Evolutionary conservation across 2,113 vertebrate species (phyloP).

Genomic region (Epinephelus moara): DNA sequence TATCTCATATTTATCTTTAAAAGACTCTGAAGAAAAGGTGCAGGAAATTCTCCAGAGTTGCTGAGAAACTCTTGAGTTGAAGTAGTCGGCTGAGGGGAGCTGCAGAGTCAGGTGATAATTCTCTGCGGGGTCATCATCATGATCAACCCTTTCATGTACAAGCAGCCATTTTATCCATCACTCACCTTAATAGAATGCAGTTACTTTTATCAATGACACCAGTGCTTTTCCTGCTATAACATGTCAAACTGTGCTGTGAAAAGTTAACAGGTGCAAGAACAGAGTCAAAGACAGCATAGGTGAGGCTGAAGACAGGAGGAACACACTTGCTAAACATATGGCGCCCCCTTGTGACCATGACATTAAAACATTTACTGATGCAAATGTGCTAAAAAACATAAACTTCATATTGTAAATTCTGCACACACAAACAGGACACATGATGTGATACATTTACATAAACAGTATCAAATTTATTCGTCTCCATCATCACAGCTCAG

Average conservation of each 20-base stretch:
- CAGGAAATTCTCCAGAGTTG: too few relatives aligned
- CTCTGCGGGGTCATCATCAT: too few relatives aligned
- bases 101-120: too few relatives aligned
- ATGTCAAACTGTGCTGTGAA: background rate
- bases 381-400: background rate
- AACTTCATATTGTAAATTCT: background rate
- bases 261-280: background rate
- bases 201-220: background rate
- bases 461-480: slow-evolving; percentile 60
- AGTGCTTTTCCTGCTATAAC: background rate
- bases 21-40: too few relatives aligned
- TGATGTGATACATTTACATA: slow-evolving; percentile 8
- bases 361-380: background rate
- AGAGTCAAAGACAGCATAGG: background rate
- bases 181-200: background rate
- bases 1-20: too few relatives aligned
- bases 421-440: slow-evolving; percentile 12
- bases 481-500: slow-evolving; percentile 19
- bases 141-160: too few relatives aligned
- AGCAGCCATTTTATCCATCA: too few relatives aligned
- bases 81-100: too few relatives aligned
- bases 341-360: slow-evolving; percentile 25
- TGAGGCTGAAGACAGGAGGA: background rate
- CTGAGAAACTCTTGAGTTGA: too few relatives aligned
- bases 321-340: background rate